Percentiles rank a stretch among this genome's conserved stretches.
Conservation (phyloP, 2,888 invertebrate genomes). For the Colletes collaris region DNA sequence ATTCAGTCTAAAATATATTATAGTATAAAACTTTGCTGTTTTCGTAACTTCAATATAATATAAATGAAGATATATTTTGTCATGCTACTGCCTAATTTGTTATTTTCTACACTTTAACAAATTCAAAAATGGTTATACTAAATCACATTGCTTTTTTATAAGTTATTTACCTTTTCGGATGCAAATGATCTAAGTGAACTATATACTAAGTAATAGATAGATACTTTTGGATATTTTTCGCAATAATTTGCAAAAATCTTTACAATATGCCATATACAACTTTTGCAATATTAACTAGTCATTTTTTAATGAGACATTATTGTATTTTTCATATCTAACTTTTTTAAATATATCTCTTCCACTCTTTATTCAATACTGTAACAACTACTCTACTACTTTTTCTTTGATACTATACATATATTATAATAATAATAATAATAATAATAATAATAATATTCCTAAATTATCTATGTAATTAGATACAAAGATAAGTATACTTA, state of each 20-base stretch:
- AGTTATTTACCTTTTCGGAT: constrained; percentile 8
- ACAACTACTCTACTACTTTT: constrained; percentile 11
- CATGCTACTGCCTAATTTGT: constrained; percentile 11
- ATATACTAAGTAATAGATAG: constrained; percentile 23
- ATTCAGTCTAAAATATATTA: constrained; percentile 41
- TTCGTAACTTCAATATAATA: constrained; percentile 13
- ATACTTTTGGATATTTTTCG: constrained; percentile 11
- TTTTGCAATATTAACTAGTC: constrained; percentile 1
- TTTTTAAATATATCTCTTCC: constrained; percentile 10
- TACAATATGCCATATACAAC: constrained; percentile 13
- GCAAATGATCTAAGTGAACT: constrained; percentile 16
- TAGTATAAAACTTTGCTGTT: constrained; percentile 8
- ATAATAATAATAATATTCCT: constrained; percentile 23
- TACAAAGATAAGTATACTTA: constrained; percentile 21
- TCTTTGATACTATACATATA: constrained; percentile 5
- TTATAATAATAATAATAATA: background rate
- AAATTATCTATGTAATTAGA: constrained; percentile 24
- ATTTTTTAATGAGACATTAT: constrained; percentile 35
- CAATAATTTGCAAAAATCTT: constrained; percentile 20
- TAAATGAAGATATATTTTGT: constrained; percentile 4
- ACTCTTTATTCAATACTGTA: constrained; percentile 29
- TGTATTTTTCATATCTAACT: constrained; percentile 14
- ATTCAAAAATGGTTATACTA: constrained; percentile 26
- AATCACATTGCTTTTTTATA: constrained; percentile 30
- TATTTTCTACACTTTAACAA: constrained; percentile 3